Conservation (phyloP, 2,888 invertebrate species). For the Cheiracanthium punctorium region DNA sequence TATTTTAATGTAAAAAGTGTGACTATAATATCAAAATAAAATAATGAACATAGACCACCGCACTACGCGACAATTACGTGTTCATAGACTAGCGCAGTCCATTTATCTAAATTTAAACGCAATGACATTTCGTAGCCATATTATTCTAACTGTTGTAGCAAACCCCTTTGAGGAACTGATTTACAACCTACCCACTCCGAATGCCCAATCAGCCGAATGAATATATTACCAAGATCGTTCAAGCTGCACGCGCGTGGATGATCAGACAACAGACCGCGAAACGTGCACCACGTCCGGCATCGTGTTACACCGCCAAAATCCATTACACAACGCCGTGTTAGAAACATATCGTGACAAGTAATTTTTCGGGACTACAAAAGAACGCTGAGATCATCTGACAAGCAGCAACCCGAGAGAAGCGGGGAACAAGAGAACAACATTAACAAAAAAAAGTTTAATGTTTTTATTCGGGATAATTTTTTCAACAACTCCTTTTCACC, state of each 20-base stretch:
- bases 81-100: no score
- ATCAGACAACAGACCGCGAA: neutral
- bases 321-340: conserved; percentile 2
- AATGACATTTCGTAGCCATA: no score
- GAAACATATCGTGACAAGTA: conserved; percentile 43
- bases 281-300: neutral
- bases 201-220: neutral
- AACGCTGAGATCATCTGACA: conserved; percentile 34
- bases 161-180: no score
- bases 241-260: neutral
- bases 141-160: no score
- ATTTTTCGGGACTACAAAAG: conserved; percentile 20
- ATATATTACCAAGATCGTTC: neutral
- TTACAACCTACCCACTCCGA: no score
- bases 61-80: no score
- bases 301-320: conserved; percentile 1
- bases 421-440: no score
- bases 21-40: no score
- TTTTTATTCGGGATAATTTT: conserved; percentile 24
- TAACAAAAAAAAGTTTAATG: conserved; percentile 16
- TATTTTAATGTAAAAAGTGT: no score
- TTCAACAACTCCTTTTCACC: conserved; percentile 36
- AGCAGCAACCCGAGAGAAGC: neutral
- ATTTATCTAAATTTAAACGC: no score
- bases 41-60: no score